Percentiles rank a stretch among this genome's conserved stretches.
These are phyloP conservation scores for Dallia pectoralis DNA, from an alignment of 2,797 vertebrate species.

Conservation along the genomic window DNA sequence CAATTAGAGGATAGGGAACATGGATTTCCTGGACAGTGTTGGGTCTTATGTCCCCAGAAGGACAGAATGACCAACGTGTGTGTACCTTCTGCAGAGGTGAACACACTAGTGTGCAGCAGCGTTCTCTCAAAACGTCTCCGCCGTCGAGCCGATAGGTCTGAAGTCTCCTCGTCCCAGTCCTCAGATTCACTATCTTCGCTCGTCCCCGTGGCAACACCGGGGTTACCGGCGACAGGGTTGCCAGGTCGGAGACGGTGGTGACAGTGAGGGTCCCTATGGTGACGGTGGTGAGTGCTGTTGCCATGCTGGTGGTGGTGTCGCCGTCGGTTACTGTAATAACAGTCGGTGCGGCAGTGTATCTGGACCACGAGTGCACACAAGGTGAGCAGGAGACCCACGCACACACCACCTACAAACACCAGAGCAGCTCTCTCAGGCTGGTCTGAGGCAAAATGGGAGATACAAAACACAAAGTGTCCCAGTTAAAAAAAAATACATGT, in stretches of 20 bases:
- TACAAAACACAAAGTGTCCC: too few species aligned
- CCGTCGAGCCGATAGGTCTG: constrained; percentile 78
- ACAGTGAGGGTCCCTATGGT: constrained; percentile 1
- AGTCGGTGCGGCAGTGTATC: constrained; percentile 88
- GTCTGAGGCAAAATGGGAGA: constrained; percentile 64
- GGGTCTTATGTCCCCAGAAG: too few species aligned
- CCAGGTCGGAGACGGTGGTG: constrained; percentile 28
- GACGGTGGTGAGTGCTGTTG: constrained; percentile 36
- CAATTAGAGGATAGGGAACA: too few species aligned
- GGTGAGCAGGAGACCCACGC: constrained; percentile 85
- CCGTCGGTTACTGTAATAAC: constrained; percentile 67
- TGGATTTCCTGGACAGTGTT: too few species aligned
- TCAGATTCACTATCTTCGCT: constrained; percentile 76
- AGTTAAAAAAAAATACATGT: neutral
- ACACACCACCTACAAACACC: constrained; percentile 88
- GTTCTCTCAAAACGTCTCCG: constrained; percentile 88
- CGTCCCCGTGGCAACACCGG: constrained; percentile 56
- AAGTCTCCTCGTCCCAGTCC: constrained; percentile 77
- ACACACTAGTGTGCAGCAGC: constrained; percentile 82
- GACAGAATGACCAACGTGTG: neutral
- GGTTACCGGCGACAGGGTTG: constrained; percentile 58
- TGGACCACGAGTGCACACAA: constrained; percentile 85
- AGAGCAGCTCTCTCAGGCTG: constrained; percentile 86
- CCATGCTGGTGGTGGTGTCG: constrained; percentile 38
- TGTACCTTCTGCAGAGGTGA: constrained; percentile 80